Percentiles rank a stretch among this genome's conserved stretches.
phyloP scores from a whole-genome alignment of 2,797 vertebrate genomes.

The Brotula barbata region DNA sequence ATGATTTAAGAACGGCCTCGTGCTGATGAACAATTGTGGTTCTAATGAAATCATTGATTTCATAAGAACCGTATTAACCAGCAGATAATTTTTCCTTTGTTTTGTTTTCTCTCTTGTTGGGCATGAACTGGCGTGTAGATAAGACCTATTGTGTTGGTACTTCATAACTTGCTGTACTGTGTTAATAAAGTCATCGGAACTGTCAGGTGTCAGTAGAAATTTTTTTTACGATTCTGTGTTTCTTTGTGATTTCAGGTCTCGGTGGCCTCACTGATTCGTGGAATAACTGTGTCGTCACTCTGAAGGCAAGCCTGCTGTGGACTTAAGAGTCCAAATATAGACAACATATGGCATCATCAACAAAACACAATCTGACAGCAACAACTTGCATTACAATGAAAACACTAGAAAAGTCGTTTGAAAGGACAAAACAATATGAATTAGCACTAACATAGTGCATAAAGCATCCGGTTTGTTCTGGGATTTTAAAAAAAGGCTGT shows the following conservation, averaged over 20 bases:
- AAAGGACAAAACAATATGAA: slow-evolving; percentile 80
- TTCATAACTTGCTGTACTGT: not conserved
- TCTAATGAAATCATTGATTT: too few species aligned
- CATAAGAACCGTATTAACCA: too few species aligned
- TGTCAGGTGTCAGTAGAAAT: slow-evolving; percentile 3
- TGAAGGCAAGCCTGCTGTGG: slow-evolving; percentile 71
- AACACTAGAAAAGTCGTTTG: slow-evolving; percentile 87
- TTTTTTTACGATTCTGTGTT: not conserved
- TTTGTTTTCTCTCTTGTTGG: too few species aligned
- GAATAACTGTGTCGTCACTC: slow-evolving; percentile 44
- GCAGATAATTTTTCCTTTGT: too few species aligned
- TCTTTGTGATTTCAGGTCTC: slow-evolving; percentile 11
- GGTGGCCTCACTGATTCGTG: too few species aligned
- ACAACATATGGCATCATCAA: slow-evolving; percentile 76
- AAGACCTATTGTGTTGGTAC: too few species aligned
- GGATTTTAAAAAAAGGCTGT: slow-evolving; percentile 76
- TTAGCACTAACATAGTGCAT: slow-evolving; percentile 98
- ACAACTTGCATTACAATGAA: slow-evolving; percentile 81
- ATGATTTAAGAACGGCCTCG: too few species aligned
- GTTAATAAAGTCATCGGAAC: slow-evolving; percentile 1
- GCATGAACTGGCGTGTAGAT: not conserved
- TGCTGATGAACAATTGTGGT: too few species aligned
- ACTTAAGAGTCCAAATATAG: slow-evolving; percentile 63
- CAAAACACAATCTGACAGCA: slow-evolving; percentile 74
- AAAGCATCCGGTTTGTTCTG: slow-evolving; percentile 78